These are phyloP conservation scores for Drosophila maculinotata DNA, from an alignment of 2,888 invertebrate species.

Conservation along the genomic window DNA sequence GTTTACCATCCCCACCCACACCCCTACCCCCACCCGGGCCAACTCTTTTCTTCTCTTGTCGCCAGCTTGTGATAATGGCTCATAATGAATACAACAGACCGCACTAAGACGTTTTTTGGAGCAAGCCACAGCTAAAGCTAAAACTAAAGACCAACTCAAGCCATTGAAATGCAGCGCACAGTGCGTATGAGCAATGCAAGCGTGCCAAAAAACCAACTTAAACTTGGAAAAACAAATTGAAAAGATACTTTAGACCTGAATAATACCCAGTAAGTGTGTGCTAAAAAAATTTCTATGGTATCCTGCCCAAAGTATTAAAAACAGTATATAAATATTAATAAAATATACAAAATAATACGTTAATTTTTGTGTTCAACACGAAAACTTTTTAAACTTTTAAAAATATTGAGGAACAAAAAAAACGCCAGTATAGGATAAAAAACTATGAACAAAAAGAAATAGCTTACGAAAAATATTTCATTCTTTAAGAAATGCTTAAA, in stretches of 20 bases:
- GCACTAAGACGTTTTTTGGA: conserved; percentile 58
- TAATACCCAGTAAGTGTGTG: neutral
- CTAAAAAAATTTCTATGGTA: too few species aligned
- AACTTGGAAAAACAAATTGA: conserved; percentile 1
- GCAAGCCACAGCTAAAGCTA: conserved; percentile 27
- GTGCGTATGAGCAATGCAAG: conserved; percentile 51
- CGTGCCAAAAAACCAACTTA: conserved; percentile 14
- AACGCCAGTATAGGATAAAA: too few species aligned
- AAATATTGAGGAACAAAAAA: too few species aligned
- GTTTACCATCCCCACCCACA: neutral
- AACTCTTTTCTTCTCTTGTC: conserved; percentile 53
- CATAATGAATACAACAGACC: conserved; percentile 78
- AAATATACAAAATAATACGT: neutral
- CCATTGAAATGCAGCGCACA: conserved; percentile 58
- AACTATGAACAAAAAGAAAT: too few species aligned
- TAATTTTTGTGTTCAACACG: too few species aligned
- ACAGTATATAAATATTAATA: neutral
- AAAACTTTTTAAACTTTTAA: too few species aligned
- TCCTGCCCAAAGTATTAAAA: too few species aligned
- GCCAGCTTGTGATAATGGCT: conserved; percentile 79
- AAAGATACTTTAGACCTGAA: neutral
- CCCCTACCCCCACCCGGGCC: neutral
- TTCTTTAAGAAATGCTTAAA: too few species aligned
- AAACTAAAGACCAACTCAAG: conserved; percentile 32
- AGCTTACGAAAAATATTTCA: too few species aligned